phyloP scores from a whole-genome alignment of 2,113 vertebrate genomes.

The Sorex fumeus region DNA sequence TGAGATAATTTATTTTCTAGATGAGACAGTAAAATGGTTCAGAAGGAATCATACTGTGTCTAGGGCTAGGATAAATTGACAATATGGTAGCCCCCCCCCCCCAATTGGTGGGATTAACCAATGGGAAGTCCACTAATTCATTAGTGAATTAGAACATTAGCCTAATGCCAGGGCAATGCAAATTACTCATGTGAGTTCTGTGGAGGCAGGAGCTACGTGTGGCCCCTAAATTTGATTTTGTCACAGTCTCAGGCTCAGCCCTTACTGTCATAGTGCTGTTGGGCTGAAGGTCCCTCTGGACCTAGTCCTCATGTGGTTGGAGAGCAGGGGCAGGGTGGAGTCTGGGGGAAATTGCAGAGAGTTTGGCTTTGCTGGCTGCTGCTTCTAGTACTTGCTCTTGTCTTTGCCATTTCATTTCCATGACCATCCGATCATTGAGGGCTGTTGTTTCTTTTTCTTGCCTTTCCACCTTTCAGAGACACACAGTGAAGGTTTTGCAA shows the following conservation, averaged over 20 bases:
- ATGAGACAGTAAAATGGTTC: background rate
- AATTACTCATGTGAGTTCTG: no score
- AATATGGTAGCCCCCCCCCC: background rate
- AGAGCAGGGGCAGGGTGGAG: background rate
- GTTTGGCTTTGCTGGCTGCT: background rate
- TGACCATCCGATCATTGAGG: background rate
- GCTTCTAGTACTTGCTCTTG: background rate
- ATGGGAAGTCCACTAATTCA: background rate
- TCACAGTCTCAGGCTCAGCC: background rate
- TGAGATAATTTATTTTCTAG: background rate
- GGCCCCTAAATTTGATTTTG: background rate
- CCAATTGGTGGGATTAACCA: background rate
- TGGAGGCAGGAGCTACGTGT: background rate
- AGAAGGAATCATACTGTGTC: background rate
- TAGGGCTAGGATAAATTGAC: background rate
- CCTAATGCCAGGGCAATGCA: background rate
- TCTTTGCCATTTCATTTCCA: background rate
- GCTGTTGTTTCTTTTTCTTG: background rate
- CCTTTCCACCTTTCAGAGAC: conserved; percentile 9
- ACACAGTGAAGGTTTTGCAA: background rate
- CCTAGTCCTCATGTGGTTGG: background rate
- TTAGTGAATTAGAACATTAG: no score
- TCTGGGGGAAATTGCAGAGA: background rate
- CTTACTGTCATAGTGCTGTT: accelerated
- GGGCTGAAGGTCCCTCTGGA: background rate